Conservation (phyloP, 2,797 vertebrate genomes). For the Sebastes steindachneri region DNA sequence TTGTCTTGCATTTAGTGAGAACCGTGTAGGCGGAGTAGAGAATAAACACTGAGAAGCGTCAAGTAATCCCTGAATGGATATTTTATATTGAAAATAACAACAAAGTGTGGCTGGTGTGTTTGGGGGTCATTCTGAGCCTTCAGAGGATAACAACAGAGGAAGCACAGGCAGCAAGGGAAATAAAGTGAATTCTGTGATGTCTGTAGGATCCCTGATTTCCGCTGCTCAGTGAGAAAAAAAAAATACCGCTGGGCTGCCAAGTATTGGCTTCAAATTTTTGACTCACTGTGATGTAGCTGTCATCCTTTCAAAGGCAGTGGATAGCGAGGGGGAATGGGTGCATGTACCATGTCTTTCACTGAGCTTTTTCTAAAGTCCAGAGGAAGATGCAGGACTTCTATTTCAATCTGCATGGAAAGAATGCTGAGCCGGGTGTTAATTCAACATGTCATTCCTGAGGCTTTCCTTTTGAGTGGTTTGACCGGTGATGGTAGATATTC, state of each 20-base stretch:
- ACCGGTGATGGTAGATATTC: constrained; percentile 34
- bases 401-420: constrained; percentile 74
- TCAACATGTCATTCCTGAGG: constrained; percentile 57
- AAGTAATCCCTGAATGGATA: constrained; percentile 82
- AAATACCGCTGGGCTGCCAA: constrained; percentile 75
- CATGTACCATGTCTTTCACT: constrained; percentile 81
- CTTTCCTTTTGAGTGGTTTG: constrained; percentile 33
- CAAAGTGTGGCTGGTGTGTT: constrained; percentile 72
- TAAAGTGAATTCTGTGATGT: constrained; percentile 82
- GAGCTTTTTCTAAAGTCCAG: constrained; percentile 78
- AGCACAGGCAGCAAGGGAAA: constrained; percentile 78
- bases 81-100: constrained; percentile 82
- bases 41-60: constrained; percentile 77
- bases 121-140: constrained; percentile 78
- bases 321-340: constrained; percentile 80
- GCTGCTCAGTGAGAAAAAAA: constrained; percentile 63
- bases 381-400: constrained; percentile 73
- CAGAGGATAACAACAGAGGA: constrained; percentile 80
- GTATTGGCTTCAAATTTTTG: constrained; percentile 82
- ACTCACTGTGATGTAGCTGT: constrained; percentile 85
- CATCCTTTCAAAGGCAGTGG: constrained; percentile 82
- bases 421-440: constrained; percentile 73
- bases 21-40: constrained; percentile 66
- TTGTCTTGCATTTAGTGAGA: constrained; percentile 76
- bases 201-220: constrained; percentile 81